These are phyloP conservation scores for Anas platyrhynchos DNA, from an alignment of 2,113 vertebrate genomes.

Conservation along the genomic window DNA sequence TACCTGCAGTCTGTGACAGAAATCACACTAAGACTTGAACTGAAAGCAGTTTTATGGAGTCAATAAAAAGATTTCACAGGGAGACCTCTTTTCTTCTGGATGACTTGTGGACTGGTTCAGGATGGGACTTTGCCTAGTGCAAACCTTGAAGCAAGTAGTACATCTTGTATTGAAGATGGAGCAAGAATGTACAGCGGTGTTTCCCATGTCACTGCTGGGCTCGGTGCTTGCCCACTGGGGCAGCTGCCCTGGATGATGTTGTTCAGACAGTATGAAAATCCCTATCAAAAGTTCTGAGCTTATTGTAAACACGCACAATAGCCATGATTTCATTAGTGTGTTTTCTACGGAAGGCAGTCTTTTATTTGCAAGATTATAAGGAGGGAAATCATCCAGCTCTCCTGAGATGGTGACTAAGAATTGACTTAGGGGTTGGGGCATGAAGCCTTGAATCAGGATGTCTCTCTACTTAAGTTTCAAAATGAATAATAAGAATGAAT, in stretches of 20 bases:
- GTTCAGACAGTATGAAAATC: not conserved
- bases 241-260: no score
- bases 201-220: rapidly evolving
- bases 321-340: not conserved
- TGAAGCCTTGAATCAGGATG: not conserved
- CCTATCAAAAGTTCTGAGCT: not conserved
- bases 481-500: not conserved
- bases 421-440: not conserved
- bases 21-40: not conserved
- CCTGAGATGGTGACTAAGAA: not conserved
- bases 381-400: not conserved
- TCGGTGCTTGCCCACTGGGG: not conserved
- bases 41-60: not conserved
- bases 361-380: not conserved
- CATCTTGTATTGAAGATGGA: not conserved
- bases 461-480: not conserved
- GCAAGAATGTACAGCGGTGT: not conserved
- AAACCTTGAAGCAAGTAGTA: not conserved
- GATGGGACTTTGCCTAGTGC: not conserved
- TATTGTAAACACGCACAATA: not conserved
- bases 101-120: not conserved
- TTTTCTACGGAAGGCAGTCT: not conserved
- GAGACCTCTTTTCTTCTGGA: not conserved
- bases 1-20: not conserved
- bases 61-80: not conserved